Base-by-base conservation (phyloP, 2,888 invertebrate species). In the Stenodera caucasica region DNA sequence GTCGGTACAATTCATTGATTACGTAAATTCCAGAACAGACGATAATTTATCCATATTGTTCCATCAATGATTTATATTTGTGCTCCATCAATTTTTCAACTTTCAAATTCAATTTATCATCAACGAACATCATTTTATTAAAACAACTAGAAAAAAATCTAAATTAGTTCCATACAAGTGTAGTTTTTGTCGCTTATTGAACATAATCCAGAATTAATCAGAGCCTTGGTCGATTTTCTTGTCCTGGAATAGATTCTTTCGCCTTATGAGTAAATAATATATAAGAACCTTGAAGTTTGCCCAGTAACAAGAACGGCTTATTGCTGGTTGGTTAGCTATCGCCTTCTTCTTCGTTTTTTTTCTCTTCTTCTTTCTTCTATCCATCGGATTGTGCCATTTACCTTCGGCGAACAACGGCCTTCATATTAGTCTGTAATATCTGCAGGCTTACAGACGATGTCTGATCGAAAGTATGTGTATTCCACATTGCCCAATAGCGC, bases 401-500 rank as follows among this genome's bases (percentile, higher is more conserved):
- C 63, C 55, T 33, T 45, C 55, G 49, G 53, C 55, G 55, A 51
- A 60, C 56, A 58, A 55, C 55, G 61, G 60, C 60, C 57, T 53
- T 58, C 61, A 60, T 69, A 70, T 70, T 70, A 69, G 68, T 67
- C 55, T 61, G 70, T 69, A 70, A 70, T 66, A 67, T 69, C 67
- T 64, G 55, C 63, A 55, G 66, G 68, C 67, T 70, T 68, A 67
- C 68, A 61, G 65, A 67, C 65, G 66, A 67, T 70, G 68, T 69
- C 72, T 72, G 72, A 72, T 72, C 71, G 72, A 72, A 73, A 72
- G 71, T 72, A 45, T 45, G 45, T 45, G 45, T 45, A 72, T 72
- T 73, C 72, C 71, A 63, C 64, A 62, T 63, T 71, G 71, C 63
- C 71, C 70, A 69, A 73, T 72, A 72, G 70, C 70, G 69, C 66